Base-by-base conservation (phyloP, 2,888 invertebrate genomes). In the Torymus tubicola region DNA sequence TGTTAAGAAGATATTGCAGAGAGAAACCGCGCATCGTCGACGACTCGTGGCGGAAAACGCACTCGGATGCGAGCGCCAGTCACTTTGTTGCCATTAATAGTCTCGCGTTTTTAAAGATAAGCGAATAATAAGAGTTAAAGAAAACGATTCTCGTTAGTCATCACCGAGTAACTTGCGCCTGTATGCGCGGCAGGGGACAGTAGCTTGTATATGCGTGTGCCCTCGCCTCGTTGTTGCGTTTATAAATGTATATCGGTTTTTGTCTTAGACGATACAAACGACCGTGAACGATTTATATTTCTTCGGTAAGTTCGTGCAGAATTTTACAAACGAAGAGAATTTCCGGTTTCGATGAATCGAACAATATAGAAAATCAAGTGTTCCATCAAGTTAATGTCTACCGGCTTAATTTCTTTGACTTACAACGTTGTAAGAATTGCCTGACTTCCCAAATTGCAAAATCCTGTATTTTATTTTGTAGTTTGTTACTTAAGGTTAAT, bases 401-500 rank as follows among this genome's bases (percentile, higher is more conserved):
- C 3, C 57, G 4, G 21, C 55, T 74, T 42, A 42, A 42, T 42
- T 69, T 2, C 12, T 79, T 16, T 42, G 52, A 60, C 61, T 72
- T 67, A 73, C 60, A 11, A 8, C 5, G 8, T 74, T 75, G 31
- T 70, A 70, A 70, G 14, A 58, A 18, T 53, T 82, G n/a, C 70
- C 67, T 50, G 64, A 75, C 70, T 83, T 79, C 21, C 75, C 50
- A 65, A 70, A 82, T 75, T 79, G 70, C 69, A 24, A 70, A 42
- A 65, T 80, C 84, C 73, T 78, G 80, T 81, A 79, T 72, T 78
- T 83, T 81, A 80, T 81, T 86, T 85, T 85, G 67, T 85, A 86
- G 74, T 74, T 83, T 83, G 67, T 78, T 85, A 83, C 73, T 68
- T 82, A 82, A 84, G 67, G 31, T 83, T 84, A 60, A 58, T 71